A percentile compares a stretch with the other conserved stretches of the same genome.
phyloP scores from a whole-genome alignment of 2,888 invertebrate species.

The Operophtera brumata region DNA sequence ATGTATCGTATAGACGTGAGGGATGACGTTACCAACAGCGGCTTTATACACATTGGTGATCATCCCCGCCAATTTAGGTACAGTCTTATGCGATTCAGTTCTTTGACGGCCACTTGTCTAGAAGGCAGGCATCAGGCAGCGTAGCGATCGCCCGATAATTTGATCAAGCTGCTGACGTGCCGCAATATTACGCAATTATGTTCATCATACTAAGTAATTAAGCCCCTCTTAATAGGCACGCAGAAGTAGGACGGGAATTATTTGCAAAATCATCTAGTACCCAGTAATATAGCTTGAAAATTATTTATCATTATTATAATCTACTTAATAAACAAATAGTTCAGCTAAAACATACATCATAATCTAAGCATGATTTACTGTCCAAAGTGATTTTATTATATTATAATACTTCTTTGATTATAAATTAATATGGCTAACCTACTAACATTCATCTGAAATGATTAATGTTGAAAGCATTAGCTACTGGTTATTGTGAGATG shows the following conservation, averaged over 20 bases:
- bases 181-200: constrained; percentile 55
- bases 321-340: too few relatives aligned
- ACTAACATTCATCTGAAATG: constrained; percentile 46
- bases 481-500: constrained; percentile 61
- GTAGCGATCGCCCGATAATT: constrained; percentile 46
- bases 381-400: too few relatives aligned
- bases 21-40: too few relatives aligned
- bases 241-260: constrained; percentile 24
- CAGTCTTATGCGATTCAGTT: too few relatives aligned
- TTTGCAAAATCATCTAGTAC: not conserved
- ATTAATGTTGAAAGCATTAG: constrained; percentile 60
- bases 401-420: too few relatives aligned
- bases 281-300: not conserved
- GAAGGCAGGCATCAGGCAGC: constrained; percentile 1
- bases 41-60: too few relatives aligned
- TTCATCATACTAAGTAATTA: constrained; percentile 47
- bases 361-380: constrained; percentile 6
- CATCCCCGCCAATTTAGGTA: too few relatives aligned
- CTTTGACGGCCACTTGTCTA: constrained; percentile 1
- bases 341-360: not conserved
- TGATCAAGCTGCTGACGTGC: constrained; percentile 44
- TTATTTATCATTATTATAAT: not conserved
- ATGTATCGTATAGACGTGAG: too few relatives aligned
- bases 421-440: constrained; percentile 6
- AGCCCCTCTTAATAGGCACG: constrained; percentile 45